Evolutionary conservation across 1,140 invertebrate species (phyloP), one percentile per base, ranked within the genome.

Genomic region (Zaprionus gabonicus): DNA sequence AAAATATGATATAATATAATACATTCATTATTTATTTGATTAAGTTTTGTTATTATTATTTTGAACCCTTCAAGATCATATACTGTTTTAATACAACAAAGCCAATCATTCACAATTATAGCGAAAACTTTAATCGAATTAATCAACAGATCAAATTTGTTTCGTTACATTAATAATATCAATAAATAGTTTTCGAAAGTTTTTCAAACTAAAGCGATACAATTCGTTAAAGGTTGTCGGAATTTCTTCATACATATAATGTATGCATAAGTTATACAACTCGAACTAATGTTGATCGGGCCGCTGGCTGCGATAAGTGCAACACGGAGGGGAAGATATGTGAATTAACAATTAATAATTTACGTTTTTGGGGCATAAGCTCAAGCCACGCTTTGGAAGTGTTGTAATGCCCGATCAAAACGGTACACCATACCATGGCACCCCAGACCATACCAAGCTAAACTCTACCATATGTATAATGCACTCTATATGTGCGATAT

Each of bases 251-350:
- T 9, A 28, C 15, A 46, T 9, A 28, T 55, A 17, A 46, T n/a
- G 4, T 9, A 46, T 13, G 1, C 4, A 46, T 71, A 46, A 44
- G 66, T 79, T 83, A 80, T 76, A 69, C 77, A 80, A 83, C 59
- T 73, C 59, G 41, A 67, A 57, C 64, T 49, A 58, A 38, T 51
- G 58, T 46, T 56, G 73, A 81, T 78, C 77, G 59, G 53, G 49
- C 71, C 81, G 59, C 71, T 62, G n/a, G 65, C 82, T 70, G 82
- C 60, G 79, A 85, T 84, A 84, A 84, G 72, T 84, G 70, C 55
- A 59, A 17, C 7, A 34, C 23, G 23, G 31, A 17, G 20, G n/a
- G 7, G 46, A 38, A 2, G 44, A 59, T 41, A 27, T 51, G 17
- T 34, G 20, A 53, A 56, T 56, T 62, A 17, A 55, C 55, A 55